These are phyloP conservation scores for Metaphire vulgaris DNA, from an alignment of 1,140 invertebrate genomes.

Conservation along the genomic window DNA sequence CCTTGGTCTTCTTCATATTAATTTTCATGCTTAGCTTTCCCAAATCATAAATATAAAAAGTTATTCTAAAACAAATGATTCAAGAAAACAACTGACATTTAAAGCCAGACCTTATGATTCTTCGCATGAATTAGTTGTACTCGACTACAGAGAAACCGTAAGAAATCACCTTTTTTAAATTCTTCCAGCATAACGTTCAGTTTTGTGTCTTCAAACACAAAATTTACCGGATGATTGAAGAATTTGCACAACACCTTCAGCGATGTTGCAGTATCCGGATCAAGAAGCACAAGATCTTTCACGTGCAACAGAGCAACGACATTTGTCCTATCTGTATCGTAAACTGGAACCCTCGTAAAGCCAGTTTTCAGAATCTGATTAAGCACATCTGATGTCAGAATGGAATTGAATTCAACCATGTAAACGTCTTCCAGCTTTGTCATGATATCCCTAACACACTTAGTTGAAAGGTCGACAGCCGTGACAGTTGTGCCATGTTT, in stretches of 20 bases:
- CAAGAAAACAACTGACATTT: too few relatives aligned
- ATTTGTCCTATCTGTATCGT: slow-evolving; percentile 22
- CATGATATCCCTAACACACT: slow-evolving; percentile 24
- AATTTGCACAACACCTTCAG: slow-evolving; percentile 83
- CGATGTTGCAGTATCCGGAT: slow-evolving; percentile 87
- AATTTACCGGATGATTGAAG: slow-evolving; percentile 88
- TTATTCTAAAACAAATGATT: too few relatives aligned
- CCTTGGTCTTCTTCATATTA: too few relatives aligned
- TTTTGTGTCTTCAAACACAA: slow-evolving; percentile 86
- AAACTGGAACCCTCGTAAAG: slow-evolving; percentile 26
- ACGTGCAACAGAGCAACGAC: slow-evolving; percentile 20
- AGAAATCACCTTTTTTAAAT: slow-evolving; percentile 73
- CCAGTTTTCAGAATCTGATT: slow-evolving; percentile 20
- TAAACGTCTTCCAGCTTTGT: slow-evolving; percentile 19
- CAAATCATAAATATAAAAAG: too few relatives aligned
- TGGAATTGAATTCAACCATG: slow-evolving; percentile 18
- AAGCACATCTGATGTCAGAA: slow-evolving; percentile 7
- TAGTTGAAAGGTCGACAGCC: slow-evolving; percentile 15
- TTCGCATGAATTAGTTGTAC: too few relatives aligned
- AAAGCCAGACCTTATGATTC: too few relatives aligned
- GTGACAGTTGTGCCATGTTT: slow-evolving; percentile 84
- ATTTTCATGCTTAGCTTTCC: too few relatives aligned
- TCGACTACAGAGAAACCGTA: too few relatives aligned
- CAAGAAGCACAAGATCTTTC: slow-evolving; percentile 61
- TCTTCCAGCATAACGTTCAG: slow-evolving; percentile 88